Evolutionary conservation across 2,888 invertebrate genomes (phyloP), one percentile per base, ranked within the genome.

Genomic region (Mycalesis mineus): DNA sequence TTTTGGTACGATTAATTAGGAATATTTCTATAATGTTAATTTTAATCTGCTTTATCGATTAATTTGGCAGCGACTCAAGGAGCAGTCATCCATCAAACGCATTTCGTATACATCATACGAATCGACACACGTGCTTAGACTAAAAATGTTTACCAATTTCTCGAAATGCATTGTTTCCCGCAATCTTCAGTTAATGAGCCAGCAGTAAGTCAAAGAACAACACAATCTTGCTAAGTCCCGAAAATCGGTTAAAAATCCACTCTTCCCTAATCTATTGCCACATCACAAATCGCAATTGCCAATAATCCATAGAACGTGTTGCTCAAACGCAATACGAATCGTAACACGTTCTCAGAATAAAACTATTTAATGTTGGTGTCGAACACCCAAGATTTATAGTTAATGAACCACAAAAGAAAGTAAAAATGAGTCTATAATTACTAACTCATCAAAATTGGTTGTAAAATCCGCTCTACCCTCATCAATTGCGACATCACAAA

Each of bases 281-380:
- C 36, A 29, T 49, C 48, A 39, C 45, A 59, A 63, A 70, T 69
- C 68, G 73, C 74, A 74, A 76, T 70, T 67, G 69, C 70, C 69
- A 71, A 73, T 73, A 75, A 75, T 72, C 68, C 71, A 74, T 75
- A 76, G 72, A 78, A 72, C 65, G 66, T 69, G 77, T 77, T 69
- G 72, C 72, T 76, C 72, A 75, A 29, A 29, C 7, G 29, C 29
- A 29, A 29, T n/a, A 64, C 63, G 64, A 68, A 66, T 69, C 69
- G 70, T 78, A 78, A 76, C 73, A 73, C 70, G 70, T 65, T 57
- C 61, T 54, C 57, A 40, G 68, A 68, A 69, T 70, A 71, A 69
- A 67, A 72, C 70, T 68, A 41, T 62, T 40, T 62, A 65, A n/a
- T n/a, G n/a, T n/a, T n/a, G n/a, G n/a, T n/a, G 22, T 22, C 5